phyloP scores from a whole-genome alignment of 1,140 invertebrate genomes.

The Macrosteles quadrilineatus region DNA sequence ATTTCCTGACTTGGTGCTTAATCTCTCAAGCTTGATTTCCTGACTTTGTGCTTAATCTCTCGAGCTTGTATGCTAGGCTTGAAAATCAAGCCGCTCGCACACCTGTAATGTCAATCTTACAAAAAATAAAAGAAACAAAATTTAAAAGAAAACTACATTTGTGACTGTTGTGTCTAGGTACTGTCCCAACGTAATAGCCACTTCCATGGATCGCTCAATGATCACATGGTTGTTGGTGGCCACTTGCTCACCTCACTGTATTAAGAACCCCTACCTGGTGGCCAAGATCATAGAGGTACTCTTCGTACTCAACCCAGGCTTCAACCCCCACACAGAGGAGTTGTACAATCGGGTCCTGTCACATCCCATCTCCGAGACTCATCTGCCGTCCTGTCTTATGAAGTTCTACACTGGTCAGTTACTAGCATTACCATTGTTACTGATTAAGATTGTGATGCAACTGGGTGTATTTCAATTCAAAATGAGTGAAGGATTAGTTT shows the following conservation, averaged over 20 bases:
- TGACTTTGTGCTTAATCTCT: too few species aligned
- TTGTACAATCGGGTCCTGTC: slow-evolving; percentile 72
- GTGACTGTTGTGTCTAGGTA: too few species aligned
- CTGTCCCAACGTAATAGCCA: slow-evolving; percentile 70
- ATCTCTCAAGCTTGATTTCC: too few species aligned
- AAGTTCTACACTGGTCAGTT: slow-evolving; percentile 96
- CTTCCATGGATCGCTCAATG: slow-evolving; percentile 77
- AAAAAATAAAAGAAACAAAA: too few species aligned
- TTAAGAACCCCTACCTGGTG: slow-evolving; percentile 94
- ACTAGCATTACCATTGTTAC: too few species aligned
- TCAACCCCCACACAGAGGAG: slow-evolving; percentile 66
- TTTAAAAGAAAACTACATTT: too few species aligned
- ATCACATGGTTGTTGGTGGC: slow-evolving; percentile 87
- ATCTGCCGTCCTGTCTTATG: slow-evolving; percentile 88
- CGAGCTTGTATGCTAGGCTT: too few species aligned
- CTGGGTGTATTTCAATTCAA: not conserved
- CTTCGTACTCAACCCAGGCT: slow-evolving; percentile 85
- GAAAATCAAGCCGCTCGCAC: too few species aligned
- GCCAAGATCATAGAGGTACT: slow-evolving; percentile 95
- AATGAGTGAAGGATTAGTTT: not conserved
- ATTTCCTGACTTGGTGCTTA: too few species aligned
- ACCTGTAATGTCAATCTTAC: too few species aligned
- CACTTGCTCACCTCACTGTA: slow-evolving; percentile 85
- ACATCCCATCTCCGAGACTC: slow-evolving; percentile 80
- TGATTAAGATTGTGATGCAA: not conserved